phyloP scores from a whole-genome alignment of 2,113 vertebrate genomes.

The Mellivora capensis region DNA sequence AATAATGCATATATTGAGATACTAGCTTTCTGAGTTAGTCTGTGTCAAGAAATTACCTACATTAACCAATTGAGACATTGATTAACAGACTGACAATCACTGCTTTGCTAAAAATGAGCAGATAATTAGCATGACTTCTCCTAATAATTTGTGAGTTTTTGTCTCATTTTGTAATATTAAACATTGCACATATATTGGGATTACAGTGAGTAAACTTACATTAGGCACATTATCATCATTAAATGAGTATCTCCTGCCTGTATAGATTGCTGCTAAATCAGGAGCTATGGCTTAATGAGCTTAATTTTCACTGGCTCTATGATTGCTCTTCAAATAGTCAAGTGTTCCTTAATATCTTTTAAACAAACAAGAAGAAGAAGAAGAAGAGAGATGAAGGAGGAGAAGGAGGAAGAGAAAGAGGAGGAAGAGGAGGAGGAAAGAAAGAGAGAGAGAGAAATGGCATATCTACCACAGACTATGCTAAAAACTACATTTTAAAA shows the following conservation, averaged over 20 bases:
- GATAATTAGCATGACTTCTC: background rate
- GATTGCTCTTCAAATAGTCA: background rate
- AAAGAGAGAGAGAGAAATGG: background rate
- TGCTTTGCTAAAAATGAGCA: background rate
- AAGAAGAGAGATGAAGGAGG: too few relatives aligned
- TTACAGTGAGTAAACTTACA: background rate
- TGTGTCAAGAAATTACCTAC: background rate
- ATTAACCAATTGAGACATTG: background rate
- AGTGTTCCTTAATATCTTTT: background rate
- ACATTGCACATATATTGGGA: background rate
- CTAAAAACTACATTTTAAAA: conserved; percentile 37
- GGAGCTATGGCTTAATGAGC: background rate
- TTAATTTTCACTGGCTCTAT: conserved; percentile 28
- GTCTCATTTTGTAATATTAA: background rate
- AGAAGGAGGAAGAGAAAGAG: too few relatives aligned
- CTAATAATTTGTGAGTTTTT: background rate
- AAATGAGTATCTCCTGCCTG: background rate
- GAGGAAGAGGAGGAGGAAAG: too few relatives aligned
- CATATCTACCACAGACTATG: background rate
- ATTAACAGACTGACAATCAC: background rate
- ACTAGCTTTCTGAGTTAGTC: background rate
- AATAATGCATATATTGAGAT: background rate
- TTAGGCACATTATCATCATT: conserved; percentile 29
- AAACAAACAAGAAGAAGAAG: background rate
- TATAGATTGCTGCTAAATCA: background rate